Evolutionary conservation across 2,888 invertebrate species (phyloP).

Genomic region (Cistogaster globosa): DNA sequence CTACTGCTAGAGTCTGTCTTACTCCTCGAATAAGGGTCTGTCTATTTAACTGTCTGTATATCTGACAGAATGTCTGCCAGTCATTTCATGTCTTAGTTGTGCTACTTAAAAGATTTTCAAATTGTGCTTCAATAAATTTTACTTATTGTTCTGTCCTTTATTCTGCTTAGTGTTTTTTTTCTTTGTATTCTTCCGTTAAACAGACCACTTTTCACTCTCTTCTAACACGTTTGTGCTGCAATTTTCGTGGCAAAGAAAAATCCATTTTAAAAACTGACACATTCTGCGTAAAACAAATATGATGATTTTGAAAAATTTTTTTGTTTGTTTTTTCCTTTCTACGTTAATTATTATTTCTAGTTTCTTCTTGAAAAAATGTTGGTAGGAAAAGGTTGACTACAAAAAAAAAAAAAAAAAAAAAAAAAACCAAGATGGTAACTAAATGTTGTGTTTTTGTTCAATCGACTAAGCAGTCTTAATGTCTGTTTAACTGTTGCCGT

Average conservation of each 20-base stretch:
- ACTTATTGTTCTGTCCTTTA: slow-evolving; percentile 39
- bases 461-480: slow-evolving; percentile 41
- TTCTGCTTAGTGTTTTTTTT: slow-evolving; percentile 44
- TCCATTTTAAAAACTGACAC: slow-evolving; percentile 54
- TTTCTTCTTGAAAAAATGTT: slow-evolving; percentile 1
- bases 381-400: neutral
- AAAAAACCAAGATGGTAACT: slow-evolving; percentile 40
- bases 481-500: slow-evolving; percentile 55
- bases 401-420: neutral
- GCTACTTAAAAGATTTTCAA: slow-evolving; percentile 66
- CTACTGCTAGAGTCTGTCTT: slow-evolving; percentile 23
- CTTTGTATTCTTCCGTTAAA: slow-evolving; percentile 21
- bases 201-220: slow-evolving; percentile 50
- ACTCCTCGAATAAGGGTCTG: neutral
- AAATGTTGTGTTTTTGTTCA: slow-evolving; percentile 43
- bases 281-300: slow-evolving; percentile 32
- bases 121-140: slow-evolving; percentile 67
- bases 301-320: slow-evolving; percentile 52
- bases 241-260: slow-evolving; percentile 1
- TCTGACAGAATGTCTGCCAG: slow-evolving; percentile 46
- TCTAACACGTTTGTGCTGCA: slow-evolving; percentile 19
- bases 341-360: slow-evolving; percentile 10
- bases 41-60: slow-evolving; percentile 23
- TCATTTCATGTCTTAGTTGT: slow-evolving; percentile 57
- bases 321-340: neutral